Evolutionary conservation across 2,113 vertebrate species (phyloP).

Genomic region (Amphilophus citrinellus): DNA sequence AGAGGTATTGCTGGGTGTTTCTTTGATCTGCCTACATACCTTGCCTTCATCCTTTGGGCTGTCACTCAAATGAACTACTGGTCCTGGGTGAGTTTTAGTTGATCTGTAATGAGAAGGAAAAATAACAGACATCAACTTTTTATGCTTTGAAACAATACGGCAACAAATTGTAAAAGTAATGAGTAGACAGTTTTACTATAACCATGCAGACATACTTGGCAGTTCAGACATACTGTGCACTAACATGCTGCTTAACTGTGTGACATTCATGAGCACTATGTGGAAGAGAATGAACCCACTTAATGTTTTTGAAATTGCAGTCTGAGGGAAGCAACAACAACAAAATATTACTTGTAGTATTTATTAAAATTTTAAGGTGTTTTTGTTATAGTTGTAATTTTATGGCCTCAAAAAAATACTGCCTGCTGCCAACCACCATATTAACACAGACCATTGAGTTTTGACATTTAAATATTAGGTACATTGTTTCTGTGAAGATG

Average conservation of each 20-base stretch:
- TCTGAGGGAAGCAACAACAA: not conserved
- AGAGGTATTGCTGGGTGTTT: not conserved
- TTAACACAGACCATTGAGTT: not conserved
- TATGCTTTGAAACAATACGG: not conserved
- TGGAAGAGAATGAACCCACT: not conserved
- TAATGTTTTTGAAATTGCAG: not conserved
- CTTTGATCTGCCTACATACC: conserved; percentile 83
- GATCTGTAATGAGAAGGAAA: conserved; percentile 82
- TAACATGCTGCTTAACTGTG: not conserved
- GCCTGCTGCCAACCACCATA: not conserved
- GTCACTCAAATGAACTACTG: conserved; percentile 98
- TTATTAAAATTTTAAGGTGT: not conserved
- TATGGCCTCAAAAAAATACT: not conserved
- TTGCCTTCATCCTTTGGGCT: conserved; percentile 98
- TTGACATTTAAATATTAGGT: not conserved
- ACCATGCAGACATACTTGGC: not conserved
- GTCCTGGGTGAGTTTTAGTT: conserved; percentile 97
- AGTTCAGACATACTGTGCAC: not conserved
- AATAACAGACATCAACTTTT: not conserved
- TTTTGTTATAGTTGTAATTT: conserved; percentile 3
- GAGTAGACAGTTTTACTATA: not conserved
- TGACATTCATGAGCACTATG: not conserved
- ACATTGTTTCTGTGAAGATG: not conserved
- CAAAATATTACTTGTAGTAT: not conserved
- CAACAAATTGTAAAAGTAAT: not conserved